Evolutionary conservation across 2,888 invertebrate species (phyloP).

Genomic region (Mythimna vitellina): DNA sequence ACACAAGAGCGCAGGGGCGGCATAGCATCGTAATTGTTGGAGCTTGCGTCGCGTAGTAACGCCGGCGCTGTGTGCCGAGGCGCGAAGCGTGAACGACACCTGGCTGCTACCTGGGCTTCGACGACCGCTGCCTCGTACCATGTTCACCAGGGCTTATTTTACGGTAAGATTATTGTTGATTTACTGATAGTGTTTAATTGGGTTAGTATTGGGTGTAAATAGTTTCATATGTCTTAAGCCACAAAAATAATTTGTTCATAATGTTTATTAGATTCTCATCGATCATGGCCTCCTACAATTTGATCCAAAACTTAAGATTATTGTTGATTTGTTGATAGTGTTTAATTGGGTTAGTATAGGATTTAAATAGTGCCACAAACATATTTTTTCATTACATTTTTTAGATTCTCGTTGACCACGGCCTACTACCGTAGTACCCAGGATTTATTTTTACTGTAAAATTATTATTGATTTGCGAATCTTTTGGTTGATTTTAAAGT

Average conservation of each 20-base stretch:
- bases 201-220: background rate
- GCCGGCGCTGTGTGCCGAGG: constrained; percentile 64
- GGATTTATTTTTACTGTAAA: too few species aligned
- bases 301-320: constrained; percentile 39
- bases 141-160: constrained; percentile 42
- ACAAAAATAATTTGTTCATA: too few species aligned
- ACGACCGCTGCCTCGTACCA: constrained; percentile 4
- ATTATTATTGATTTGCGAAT: too few species aligned
- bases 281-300: too few species aligned
- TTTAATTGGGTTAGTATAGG: background rate
- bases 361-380: too few species aligned
- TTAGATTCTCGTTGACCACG: too few species aligned
- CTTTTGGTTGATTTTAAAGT: background rate
- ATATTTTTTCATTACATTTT: too few species aligned
- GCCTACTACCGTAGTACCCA: too few species aligned
- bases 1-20: constrained; percentile 45
- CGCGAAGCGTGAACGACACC: constrained; percentile 78
- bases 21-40: constrained; percentile 47
- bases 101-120: constrained; percentile 63
- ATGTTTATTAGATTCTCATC: too few species aligned
- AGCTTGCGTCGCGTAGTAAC: constrained; percentile 70
- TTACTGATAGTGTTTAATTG: background rate
- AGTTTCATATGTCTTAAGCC: too few species aligned
- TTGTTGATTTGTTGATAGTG: constrained; percentile 13
- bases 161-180: constrained; percentile 38